Base-by-base conservation (phyloP, 1,140 invertebrate species). In the Drosophila busckii region DNA sequence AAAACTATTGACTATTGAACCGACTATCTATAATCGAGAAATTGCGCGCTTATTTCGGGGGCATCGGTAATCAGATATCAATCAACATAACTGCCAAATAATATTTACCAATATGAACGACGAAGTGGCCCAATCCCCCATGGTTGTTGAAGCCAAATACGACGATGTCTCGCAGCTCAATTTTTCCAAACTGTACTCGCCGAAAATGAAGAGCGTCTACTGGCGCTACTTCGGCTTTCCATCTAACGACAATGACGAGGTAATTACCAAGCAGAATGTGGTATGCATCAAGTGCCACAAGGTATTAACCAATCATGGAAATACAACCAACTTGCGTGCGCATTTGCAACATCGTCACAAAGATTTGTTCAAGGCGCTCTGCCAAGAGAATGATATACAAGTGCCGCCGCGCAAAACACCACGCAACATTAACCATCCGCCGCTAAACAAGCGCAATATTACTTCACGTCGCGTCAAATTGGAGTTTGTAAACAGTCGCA, bases 161-260 rank as follows among this genome's bases (percentile, higher is more conserved):
- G 75, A 80, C 13, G 75, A 80, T 70, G 65, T 82, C 49, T 73
- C 69, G 34, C 69, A 82, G 35, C 46, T 82, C 7, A 86, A 86
- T 34, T 86, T 86, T 17, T 67, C 75, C 44, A 86, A 86, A 38
- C 65, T 86, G 28, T 80, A 86, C 38, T 82, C 80, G 37, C 84
- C 84, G 3, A 86, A 86, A 53, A 92, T 92, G 91, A 86, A 91
- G 44, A 91, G 90, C 61, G 90, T 91, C 29, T 92, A 92, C 69
- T 92, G 91, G 91, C 91, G 91, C 61, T 91, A 90, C 70, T 92
- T 91, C 80, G 91, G 91, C 8, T 92, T 92, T 85, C 91, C 91
- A 29, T 91, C 90, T 0, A 89, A 89, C 26, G 90, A 91, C 10
- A 88, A 90, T 23, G 90, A 90, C 26, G 89, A 89, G 44, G 91